Evolutionary conservation across 37 sponge, comb jelly and placozoan genomes (phyloP), one percentile per base, ranked within the genome.

Genomic region (Corticium candelabrum): DNA sequence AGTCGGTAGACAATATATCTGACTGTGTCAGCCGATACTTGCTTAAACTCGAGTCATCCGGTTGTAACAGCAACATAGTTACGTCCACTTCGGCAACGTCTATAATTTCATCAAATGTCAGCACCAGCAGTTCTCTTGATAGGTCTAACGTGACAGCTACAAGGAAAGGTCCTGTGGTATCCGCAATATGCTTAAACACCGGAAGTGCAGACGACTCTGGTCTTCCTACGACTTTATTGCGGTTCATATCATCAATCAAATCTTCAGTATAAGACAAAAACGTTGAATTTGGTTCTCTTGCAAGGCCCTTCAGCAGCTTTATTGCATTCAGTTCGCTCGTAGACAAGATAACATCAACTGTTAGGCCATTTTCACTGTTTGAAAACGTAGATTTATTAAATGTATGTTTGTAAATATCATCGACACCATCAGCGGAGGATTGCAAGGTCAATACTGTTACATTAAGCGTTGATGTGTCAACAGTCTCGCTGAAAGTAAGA

Each of bases 31-130:
- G 80, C 74, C 86, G 84, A 72, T 88, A 83, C 79, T 88, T 78
- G 73, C 85, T 84, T 3, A 88, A 75, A 4, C 74, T 39, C 80
- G 88, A 89, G 77, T 30, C 37, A 35, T 89, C 89, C 68, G 85
- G 76, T 34, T 69, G 85, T 15, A 38, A 40, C 21, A 85, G 39
- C 32, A 43, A 56, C 32, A 83, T 35, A 36, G 74, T 79, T 30
- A 67, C 41, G 1, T 72, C 11, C 11, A 90, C 40, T 67, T 82
- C 88, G 75, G 84, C 81, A 0, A 87, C 85, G 84, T 94, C 86
- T 33, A 94, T 87, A 33, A 89, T 84, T 57, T 94, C 95, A 77
- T 94, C 89, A 86, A 94, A 94, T 2, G 82, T 76, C 4, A 94
- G 73, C 1, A 83, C 79, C 2, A 94, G 56, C 27, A 82, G 67